These are phyloP conservation scores for Oasisia sp. DNA, from an alignment of 2,888 invertebrate species.

Conservation along the genomic window DNA sequence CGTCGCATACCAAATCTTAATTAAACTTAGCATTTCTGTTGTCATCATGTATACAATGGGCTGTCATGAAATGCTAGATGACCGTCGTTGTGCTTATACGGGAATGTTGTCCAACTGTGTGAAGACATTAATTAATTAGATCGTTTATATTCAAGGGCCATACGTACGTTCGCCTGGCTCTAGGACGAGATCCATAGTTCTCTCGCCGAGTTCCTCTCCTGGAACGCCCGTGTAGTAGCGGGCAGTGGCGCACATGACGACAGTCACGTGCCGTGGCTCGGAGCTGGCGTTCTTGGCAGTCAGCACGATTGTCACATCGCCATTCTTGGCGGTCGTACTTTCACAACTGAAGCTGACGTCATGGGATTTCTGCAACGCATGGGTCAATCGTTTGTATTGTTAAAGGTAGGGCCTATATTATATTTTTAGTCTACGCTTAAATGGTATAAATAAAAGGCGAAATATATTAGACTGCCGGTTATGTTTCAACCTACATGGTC, in stretches of 20 bases:
- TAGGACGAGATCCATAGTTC: slow-evolving; percentile 31
- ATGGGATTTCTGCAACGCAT: not conserved
- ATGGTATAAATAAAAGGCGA: not conserved
- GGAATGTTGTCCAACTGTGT: no score
- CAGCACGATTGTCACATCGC: slow-evolving; percentile 23
- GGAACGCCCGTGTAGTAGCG: slow-evolving; percentile 42
- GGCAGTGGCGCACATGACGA: slow-evolving; percentile 37
- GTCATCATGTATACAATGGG: no score
- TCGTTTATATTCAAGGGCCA: not conserved
- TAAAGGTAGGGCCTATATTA: not conserved
- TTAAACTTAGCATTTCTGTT: no score
- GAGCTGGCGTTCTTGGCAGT: slow-evolving; percentile 29
- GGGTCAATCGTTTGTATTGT: not conserved
- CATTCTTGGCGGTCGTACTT: slow-evolving; percentile 38
- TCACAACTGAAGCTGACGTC: not conserved
- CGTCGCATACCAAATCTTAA: no score
- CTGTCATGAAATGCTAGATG: no score
- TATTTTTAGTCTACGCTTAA: not conserved
- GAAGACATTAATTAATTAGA: no score
- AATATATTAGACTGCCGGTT: not conserved
- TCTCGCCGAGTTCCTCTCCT: slow-evolving; percentile 31
- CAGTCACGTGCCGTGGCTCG: slow-evolving; percentile 31
- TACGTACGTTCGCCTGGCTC: slow-evolving; percentile 18
- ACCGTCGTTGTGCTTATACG: no score
- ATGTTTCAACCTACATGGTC: not conserved